These are phyloP conservation scores for Prosopocoilus inquinatus DNA, from an alignment of 2,888 invertebrate species.

Conservation along the genomic window DNA sequence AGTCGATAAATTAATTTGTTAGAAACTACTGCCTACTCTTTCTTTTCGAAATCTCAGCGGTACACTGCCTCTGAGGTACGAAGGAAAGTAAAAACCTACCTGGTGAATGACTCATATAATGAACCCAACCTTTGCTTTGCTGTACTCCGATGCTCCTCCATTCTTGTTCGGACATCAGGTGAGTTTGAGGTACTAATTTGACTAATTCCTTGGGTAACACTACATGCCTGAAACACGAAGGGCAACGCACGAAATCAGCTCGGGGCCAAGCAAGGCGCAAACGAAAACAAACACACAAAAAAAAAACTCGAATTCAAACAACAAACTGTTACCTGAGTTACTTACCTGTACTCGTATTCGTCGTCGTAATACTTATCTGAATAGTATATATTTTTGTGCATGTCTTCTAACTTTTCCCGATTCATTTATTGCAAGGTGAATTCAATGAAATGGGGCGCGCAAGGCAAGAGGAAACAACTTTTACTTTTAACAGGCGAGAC, in stretches of 20 bases:
- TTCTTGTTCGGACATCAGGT: slow-evolving; percentile 90
- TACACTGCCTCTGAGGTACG: too few relatives aligned
- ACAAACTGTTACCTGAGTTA: slow-evolving; percentile 12
- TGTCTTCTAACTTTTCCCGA: slow-evolving; percentile 34
- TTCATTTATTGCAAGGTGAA: slow-evolving; percentile 28
- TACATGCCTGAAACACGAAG: slow-evolving; percentile 75
- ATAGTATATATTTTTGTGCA: slow-evolving; percentile 78
- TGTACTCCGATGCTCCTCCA: slow-evolving; percentile 95
- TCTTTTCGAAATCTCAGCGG: too few relatives aligned
- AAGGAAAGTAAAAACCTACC: slow-evolving; percentile 54
- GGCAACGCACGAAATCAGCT: not conserved
- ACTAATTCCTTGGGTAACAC: slow-evolving; percentile 90
- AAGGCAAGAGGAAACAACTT: too few relatives aligned
- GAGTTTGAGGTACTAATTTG: slow-evolving; percentile 86
- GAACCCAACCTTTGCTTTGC: slow-evolving; percentile 95
- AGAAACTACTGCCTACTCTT: too few relatives aligned
- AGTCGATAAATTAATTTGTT: slow-evolving; percentile 5
- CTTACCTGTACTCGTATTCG: slow-evolving; percentile 87
- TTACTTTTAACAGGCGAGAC: too few relatives aligned
- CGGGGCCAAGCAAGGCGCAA: not conserved
- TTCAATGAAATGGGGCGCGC: too few relatives aligned
- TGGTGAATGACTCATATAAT: slow-evolving; percentile 95
- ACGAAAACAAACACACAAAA: too few relatives aligned
- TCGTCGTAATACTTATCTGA: slow-evolving; percentile 93
- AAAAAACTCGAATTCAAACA: too few relatives aligned